Percentiles rank a stretch among this genome's conserved stretches.
phyloP scores from a whole-genome alignment of 1,140 invertebrate genomes.

The Drosophila ambigua region DNA sequence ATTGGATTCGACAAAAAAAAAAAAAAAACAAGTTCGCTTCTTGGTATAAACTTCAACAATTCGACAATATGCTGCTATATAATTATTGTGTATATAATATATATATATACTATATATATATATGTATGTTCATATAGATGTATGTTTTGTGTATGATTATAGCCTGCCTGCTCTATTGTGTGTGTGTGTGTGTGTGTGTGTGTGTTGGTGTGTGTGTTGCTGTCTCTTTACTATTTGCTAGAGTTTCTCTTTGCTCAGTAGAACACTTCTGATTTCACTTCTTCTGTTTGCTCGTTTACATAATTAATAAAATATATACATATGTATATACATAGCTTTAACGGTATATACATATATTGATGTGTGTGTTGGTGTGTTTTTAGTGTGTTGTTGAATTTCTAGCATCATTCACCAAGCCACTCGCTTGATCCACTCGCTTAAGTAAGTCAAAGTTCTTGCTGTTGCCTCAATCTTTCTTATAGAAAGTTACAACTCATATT shows the following conservation, averaged over 20 bases:
- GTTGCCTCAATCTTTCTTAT: not conserved
- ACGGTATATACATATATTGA: conserved; percentile 52
- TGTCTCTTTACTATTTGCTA: conserved; percentile 65
- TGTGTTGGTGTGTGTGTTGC: conserved; percentile 31
- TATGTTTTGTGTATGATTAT: conserved; percentile 48
- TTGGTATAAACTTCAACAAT: conserved; percentile 77
- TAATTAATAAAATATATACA: conserved; percentile 81
- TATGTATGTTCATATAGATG: conserved; percentile 43
- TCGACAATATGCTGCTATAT: conserved; percentile 67
- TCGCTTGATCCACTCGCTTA: conserved; percentile 38
- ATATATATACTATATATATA: conserved; percentile 16
- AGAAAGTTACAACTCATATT: too few species aligned
- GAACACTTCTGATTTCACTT: conserved; percentile 35
- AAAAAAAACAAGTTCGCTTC: conserved; percentile 68
- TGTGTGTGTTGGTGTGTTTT: conserved; percentile 27
- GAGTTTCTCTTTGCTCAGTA: conserved; percentile 37
- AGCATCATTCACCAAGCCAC: conserved; percentile 9
- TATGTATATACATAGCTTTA: conserved; percentile 67
- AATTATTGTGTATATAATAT: conserved; percentile 42
- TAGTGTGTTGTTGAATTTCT: conserved; percentile 41
- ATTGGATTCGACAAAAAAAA: conserved; percentile 34
- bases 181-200: conserved; percentile 31
- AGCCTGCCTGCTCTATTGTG: conserved; percentile 56
- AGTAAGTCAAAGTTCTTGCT: conserved; percentile 75
- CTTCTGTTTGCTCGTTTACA: conserved; percentile 66